These are phyloP conservation scores for Laspeyria flexula DNA, from an alignment of 2,888 invertebrate species.

Conservation along the genomic window DNA sequence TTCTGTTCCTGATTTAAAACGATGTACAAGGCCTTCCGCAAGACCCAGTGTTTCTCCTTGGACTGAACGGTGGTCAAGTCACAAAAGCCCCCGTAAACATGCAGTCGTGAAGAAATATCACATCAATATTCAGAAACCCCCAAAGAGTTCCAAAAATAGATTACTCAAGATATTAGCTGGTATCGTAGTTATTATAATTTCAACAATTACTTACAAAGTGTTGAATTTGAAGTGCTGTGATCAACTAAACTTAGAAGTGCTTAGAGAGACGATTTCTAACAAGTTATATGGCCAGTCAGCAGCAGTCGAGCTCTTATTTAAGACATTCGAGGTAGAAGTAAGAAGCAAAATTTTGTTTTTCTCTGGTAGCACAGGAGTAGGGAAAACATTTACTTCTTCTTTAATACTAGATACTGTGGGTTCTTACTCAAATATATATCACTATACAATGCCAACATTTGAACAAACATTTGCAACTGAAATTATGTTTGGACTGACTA, in stretches of 20 bases:
- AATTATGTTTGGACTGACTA: constrained; percentile 64
- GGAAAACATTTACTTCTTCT: constrained; percentile 73
- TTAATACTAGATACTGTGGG: constrained; percentile 61
- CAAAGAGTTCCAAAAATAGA: constrained; percentile 20
- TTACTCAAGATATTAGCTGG: constrained; percentile 34
- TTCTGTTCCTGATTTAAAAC: constrained; percentile 20
- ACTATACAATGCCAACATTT: constrained; percentile 76
- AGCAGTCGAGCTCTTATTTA: constrained; percentile 58
- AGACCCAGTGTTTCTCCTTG: neutral
- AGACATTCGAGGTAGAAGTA: constrained; percentile 52
- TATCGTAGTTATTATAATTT: constrained; percentile 44
- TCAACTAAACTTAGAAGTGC: constrained; percentile 46
- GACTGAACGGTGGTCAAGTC: neutral
- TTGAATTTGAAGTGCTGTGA: constrained; percentile 60
- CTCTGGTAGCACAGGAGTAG: constrained; percentile 79
- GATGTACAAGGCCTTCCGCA: neutral
- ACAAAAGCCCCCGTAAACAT: constrained; percentile 1
- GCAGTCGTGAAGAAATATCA: constrained; percentile 54
- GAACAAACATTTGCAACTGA: constrained; percentile 61
- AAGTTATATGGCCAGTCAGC: constrained; percentile 69
- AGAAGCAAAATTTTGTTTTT: constrained; percentile 67
- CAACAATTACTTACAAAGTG: constrained; percentile 52
- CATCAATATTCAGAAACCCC: constrained; percentile 45
- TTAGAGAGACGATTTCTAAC: constrained; percentile 50
- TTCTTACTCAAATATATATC: constrained; percentile 70